Conservation (phyloP, 2,888 invertebrate genomes). For the Nephrocerus scutellatus region DNA sequence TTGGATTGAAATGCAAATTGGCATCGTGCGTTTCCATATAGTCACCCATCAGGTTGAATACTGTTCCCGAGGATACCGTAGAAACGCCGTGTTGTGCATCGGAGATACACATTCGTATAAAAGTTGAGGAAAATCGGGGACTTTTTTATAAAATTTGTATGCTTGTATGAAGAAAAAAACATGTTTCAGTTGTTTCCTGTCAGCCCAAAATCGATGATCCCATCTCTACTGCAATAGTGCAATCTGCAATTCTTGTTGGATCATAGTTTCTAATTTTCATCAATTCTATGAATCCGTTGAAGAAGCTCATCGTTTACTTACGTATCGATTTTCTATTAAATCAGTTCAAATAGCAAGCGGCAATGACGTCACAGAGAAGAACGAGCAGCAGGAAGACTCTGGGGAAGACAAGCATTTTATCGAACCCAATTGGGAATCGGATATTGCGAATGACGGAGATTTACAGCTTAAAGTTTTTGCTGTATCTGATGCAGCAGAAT, state of each 20-base stretch:
- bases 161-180: too few relatives aligned
- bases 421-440: too few relatives aligned
- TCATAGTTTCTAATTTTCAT: constrained; percentile 34
- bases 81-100: too few relatives aligned
- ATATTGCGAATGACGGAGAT: constrained; percentile 7
- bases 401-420: constrained; percentile 15
- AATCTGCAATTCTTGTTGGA: constrained; percentile 39
- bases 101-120: too few relatives aligned
- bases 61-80: too few relatives aligned
- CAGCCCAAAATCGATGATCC: constrained; percentile 31
- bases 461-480: constrained; percentile 6
- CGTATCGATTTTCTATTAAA: constrained; percentile 35
- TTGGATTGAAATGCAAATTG: too few relatives aligned
- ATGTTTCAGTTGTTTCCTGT: constrained; percentile 5
- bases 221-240: constrained; percentile 39
- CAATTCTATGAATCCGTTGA: constrained; percentile 35
- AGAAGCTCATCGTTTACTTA: constrained; percentile 36
- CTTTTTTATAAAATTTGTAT: too few relatives aligned
- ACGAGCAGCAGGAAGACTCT: constrained; percentile 17
- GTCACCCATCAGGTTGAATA: too few relatives aligned
- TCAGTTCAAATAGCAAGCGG: constrained; percentile 6
- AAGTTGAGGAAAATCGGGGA: too few relatives aligned
- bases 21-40: too few relatives aligned
- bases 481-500: too few relatives aligned
- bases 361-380: constrained; percentile 9